These are phyloP conservation scores for Orthosia gracilis DNA, from an alignment of 2,888 invertebrate genomes.

Conservation along the genomic window DNA sequence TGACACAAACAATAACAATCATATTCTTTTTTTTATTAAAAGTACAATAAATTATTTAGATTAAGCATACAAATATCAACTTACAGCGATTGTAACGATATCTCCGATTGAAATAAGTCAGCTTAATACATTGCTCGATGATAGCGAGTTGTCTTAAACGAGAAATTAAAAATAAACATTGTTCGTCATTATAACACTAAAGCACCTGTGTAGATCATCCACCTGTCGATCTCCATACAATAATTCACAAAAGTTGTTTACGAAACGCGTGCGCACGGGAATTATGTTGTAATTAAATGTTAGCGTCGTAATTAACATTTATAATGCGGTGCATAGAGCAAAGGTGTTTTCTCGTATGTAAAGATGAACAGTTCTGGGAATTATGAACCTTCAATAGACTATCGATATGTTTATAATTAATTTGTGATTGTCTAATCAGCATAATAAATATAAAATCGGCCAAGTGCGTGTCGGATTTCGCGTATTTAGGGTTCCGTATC, in stretches of 20 bases:
- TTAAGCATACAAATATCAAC: background rate
- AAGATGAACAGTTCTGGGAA: conserved; percentile 40
- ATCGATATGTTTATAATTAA: background rate
- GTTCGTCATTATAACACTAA: conserved; percentile 4
- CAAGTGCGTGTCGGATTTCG: too few relatives aligned
- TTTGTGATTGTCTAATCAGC: background rate
- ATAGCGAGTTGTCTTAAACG: conserved; percentile 10
- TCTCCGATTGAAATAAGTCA: background rate
- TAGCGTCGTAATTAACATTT: conserved; percentile 74
- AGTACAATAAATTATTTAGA: conserved; percentile 18
- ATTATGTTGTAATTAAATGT: conserved; percentile 75
- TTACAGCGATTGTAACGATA: background rate
- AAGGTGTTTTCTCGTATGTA: conserved; percentile 58
- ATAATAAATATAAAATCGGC: background rate
- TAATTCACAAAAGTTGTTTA: conserved; percentile 71
- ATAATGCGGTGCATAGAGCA: conserved; percentile 61
- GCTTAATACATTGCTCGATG: background rate
- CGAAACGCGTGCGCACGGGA: conserved; percentile 57
- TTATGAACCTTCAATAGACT: conserved; percentile 12
- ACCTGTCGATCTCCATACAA: conserved; percentile 74
- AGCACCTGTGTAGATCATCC: conserved; percentile 60
- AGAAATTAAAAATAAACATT: conserved; percentile 5
- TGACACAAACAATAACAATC: background rate
- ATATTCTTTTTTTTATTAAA: background rate
- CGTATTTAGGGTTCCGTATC: too few relatives aligned